Percentiles rank a stretch among this genome's conserved stretches.
phyloP scores from a whole-genome alignment of 1,140 invertebrate species.

The Holcopasites calliopsidis region DNA sequence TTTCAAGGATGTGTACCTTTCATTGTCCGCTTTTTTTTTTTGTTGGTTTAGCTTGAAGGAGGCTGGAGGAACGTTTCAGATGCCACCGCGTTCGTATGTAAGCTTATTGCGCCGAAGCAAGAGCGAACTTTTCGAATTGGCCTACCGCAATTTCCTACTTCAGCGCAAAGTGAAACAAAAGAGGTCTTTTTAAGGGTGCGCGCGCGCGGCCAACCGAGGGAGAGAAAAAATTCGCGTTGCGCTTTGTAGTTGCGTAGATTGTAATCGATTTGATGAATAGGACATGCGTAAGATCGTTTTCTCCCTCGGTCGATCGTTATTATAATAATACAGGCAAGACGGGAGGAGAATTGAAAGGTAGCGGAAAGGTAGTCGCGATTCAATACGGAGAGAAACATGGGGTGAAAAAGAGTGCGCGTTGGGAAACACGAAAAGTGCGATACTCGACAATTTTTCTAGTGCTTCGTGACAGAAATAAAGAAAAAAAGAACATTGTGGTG shows the following conservation, averaged over 20 bases:
- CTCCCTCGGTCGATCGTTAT: conserved; percentile 14
- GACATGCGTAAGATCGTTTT: conserved; percentile 2
- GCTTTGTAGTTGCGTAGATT: not conserved
- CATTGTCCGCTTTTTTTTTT: not conserved
- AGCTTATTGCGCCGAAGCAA: conserved; percentile 62
- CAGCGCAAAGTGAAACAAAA: conserved; percentile 63
- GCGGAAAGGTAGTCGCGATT: not conserved
- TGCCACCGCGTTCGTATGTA: conserved; percentile 30
- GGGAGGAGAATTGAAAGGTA: not conserved
- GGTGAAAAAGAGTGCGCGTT: too few species aligned
- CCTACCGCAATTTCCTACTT: conserved; percentile 63
- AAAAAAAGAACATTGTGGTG: conserved; percentile 47
- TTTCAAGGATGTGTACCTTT: not conserved
- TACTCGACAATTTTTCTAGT: conserved; percentile 27
- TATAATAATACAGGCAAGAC: conserved; percentile 5
- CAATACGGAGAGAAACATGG: not conserved
- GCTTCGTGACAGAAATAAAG: conserved; percentile 30
- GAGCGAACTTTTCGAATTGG: conserved; percentile 58
- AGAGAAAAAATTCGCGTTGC: conserved; percentile 2
- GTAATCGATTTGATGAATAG: conserved; percentile 5
- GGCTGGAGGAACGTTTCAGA: conserved; percentile 9
- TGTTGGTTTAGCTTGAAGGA: not conserved
- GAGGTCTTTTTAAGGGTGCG: conserved; percentile 40
- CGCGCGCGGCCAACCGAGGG: conserved; percentile 18
- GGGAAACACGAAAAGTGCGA: conserved; percentile 21